Evolutionary conservation across 2,113 vertebrate genomes (phyloP).

Genomic region (Sinosuthora webbiana): DNA sequence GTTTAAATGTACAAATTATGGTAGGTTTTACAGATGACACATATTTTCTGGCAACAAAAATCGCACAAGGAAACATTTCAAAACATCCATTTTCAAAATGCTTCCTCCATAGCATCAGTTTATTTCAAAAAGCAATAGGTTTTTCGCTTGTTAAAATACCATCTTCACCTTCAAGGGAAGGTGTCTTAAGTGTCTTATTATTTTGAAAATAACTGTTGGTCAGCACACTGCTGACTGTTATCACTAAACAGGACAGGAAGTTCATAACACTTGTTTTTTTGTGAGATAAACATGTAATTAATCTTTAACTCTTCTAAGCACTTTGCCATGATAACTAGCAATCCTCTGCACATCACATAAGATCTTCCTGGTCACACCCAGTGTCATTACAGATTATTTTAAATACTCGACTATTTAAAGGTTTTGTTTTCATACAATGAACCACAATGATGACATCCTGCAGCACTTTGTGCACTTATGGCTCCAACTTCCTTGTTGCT

Average conservation of each 20-base stretch:
- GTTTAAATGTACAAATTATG: background rate
- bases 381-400: background rate
- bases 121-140: background rate
- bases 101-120: background rate
- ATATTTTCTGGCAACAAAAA: background rate
- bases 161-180: background rate
- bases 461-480: background rate
- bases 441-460: background rate
- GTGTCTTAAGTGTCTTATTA: background rate
- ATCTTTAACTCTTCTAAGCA: background rate
- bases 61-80: background rate
- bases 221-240: background rate
- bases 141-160: background rate
- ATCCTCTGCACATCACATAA: background rate
- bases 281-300: background rate
- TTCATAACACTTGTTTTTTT: background rate
- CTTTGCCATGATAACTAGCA: background rate
- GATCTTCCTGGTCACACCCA: background rate
- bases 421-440: background rate
- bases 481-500: background rate
- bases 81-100: background rate
- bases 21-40: background rate
- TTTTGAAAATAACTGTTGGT: background rate
- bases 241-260: background rate
- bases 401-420: background rate